Evolutionary conservation across 2,797 vertebrate species (phyloP).

Genomic region (Typhlichthys eigenmanni): DNA sequence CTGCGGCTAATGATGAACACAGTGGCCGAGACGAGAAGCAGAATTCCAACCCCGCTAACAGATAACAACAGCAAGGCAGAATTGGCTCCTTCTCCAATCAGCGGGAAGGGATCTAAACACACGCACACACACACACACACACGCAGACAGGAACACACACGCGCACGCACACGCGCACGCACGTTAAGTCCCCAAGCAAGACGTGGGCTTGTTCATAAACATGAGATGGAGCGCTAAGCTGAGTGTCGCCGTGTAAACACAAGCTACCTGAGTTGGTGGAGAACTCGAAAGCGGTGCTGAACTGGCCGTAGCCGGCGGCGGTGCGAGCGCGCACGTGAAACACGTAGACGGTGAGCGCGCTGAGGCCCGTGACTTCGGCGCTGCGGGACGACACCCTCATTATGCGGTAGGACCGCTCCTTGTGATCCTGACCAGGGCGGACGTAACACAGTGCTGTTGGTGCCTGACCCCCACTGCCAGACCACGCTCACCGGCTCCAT

Average conservation of each 20-base stretch:
- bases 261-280: conserved; percentile 93
- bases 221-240: not conserved
- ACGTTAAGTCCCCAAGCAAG: not conserved
- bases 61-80: conserved; percentile 94
- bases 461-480: conserved; percentile 35
- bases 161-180: not conserved
- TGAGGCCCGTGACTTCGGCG: conserved; percentile 92
- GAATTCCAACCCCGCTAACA: conserved; percentile 90
- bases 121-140: conserved; percentile 17
- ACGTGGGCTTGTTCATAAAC: not conserved
- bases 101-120: conserved; percentile 88
- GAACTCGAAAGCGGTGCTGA: conserved; percentile 92
- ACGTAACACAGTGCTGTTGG: conserved; percentile 48
- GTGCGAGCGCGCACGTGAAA: conserved; percentile 96
- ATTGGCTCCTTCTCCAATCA: conserved; percentile 95
- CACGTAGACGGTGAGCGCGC: conserved; percentile 93
- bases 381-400: conserved; percentile 89
- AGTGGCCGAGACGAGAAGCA: conserved; percentile 93
- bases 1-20: conserved; percentile 97
- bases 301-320: conserved; percentile 94
- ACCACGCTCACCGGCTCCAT: not conserved
- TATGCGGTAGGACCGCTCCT: conserved; percentile 94
- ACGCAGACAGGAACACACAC: not conserved
- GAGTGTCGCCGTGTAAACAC: not conserved
- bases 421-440: conserved; percentile 86